Base-by-base conservation (phyloP, 1,140 invertebrate genomes). In the Bicyclus anynana region DNA sequence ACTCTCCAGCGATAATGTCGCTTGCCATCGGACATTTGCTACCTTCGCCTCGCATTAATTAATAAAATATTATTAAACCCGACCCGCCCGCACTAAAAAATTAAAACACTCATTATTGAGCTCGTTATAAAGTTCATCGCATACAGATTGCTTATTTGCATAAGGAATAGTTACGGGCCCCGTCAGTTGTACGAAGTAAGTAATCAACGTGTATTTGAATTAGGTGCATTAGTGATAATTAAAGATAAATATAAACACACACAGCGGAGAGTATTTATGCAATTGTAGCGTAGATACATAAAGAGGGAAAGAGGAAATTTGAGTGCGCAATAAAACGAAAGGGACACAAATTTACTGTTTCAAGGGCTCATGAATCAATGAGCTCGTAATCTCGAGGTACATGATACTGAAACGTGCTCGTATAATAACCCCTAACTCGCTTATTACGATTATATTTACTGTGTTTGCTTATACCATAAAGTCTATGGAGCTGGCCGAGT, bases 1-100 rank as follows among this genome's bases (percentile, higher is more conserved):
- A 77, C 84, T 79, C 84, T 87, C 78, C 69, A 75, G 60, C 73
- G 74, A 83, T 84, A 83, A 87, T 85, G 82, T 87, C 79, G 67
- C 71, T 59, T 65, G 70, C 76, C 69, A 84, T 79, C 68, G 76
- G 72, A 75, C 76, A 76, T 63, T n/a, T 68, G 67, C 66, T 62
- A 71, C 64, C 69, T 62, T 60, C 62, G 62, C 55, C 61, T 69
- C 75, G 74, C 73, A 80, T 87, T 87, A 84, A 84, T 87, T 83
- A 84, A 84, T 82, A 79, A 86, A 82, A 74, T 77, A 81, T 81
- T 77, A 81, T 80, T 77, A 75, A n/a, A 71, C 72, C 65, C 74
- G 67, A 67, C 63, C 77, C 68, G 73, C 73, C n/a, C 77, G 67
- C 69, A 80, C 76, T 86, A 67, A 84, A 84, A 82, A 80, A 80